These are phyloP conservation scores for Cremastinae sp. DNA, from an alignment of 2,888 invertebrate species.

Conservation along the genomic window DNA sequence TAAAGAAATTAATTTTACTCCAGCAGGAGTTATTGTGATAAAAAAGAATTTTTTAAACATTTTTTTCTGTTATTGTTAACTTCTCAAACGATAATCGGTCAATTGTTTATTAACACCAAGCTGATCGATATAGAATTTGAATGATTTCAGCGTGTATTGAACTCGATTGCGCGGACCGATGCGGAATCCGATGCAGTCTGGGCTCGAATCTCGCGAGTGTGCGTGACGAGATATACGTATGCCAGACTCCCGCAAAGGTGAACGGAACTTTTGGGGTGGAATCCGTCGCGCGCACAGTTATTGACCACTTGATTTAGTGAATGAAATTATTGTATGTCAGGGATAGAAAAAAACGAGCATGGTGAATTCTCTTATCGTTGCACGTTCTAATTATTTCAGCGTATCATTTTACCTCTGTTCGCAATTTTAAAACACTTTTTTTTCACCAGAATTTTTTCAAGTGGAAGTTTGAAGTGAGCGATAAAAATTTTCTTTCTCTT, in stretches of 20 bases:
- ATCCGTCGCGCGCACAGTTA: conserved; percentile 11
- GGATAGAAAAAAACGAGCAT: neutral
- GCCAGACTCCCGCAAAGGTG: conserved; percentile 28
- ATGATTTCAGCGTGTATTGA: conserved; percentile 14
- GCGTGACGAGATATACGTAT: conserved; percentile 23
- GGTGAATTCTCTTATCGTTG: neutral
- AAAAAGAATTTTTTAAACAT: too few species aligned
- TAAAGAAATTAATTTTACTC: too few species aligned
- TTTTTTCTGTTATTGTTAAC: too few species aligned
- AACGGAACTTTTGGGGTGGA: neutral
- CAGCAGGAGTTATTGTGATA: too few species aligned
- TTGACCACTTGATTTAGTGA: conserved; percentile 37
- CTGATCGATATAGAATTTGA: conserved; percentile 25
- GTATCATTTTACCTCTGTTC: neutral
- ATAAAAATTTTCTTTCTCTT: too few species aligned
- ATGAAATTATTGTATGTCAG: conserved; percentile 40
- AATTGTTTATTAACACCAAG: neutral
- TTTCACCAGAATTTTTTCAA: neutral
- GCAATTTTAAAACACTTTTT: neutral
- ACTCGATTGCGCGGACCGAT: conserved; percentile 49
- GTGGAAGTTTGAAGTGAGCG: too few species aligned
- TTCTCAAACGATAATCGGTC: conserved; percentile 1
- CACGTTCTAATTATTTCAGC: neutral
- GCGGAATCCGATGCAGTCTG: conserved; percentile 39
- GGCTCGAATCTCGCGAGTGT: conserved; percentile 20